A percentile compares a stretch with the other conserved stretches of the same genome.
These are phyloP conservation scores for Eleutherodactylus coqui DNA, from an alignment of 2,797 vertebrate genomes.

Conservation along the genomic window DNA sequence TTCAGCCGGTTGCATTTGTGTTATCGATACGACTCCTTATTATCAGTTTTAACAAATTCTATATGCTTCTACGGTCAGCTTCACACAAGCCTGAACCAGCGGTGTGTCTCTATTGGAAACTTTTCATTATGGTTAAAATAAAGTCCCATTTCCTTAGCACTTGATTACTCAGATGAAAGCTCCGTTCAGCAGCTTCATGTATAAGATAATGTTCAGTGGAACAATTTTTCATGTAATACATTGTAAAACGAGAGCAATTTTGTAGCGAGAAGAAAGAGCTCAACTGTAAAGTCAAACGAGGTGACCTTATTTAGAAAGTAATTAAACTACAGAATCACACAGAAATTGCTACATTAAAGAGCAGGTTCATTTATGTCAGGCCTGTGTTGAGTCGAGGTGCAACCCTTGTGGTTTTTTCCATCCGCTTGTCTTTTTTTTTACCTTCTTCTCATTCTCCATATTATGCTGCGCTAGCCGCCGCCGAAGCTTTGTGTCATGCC, in stretches of 20 bases:
- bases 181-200: conserved; percentile 5
- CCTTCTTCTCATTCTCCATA: neutral
- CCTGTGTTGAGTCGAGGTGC: neutral
- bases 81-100: neutral
- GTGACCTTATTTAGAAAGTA: conserved; percentile 60
- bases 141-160: conserved; percentile 18
- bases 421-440: neutral
- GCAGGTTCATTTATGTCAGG: conserved; percentile 34
- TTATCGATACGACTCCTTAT: neutral
- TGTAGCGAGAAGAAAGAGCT: conserved; percentile 1
- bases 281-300: conserved; percentile 31
- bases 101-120: neutral
- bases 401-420: conserved; percentile 21
- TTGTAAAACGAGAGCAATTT: conserved; percentile 49
- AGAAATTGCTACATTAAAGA: conserved; percentile 44
- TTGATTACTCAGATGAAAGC: conserved; percentile 43
- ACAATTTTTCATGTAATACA: conserved; percentile 50
- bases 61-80: neutral
- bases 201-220: conserved; percentile 24
- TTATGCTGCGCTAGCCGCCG: conserved; percentile 36
- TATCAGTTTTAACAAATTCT: neutral
- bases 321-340: conserved; percentile 38
- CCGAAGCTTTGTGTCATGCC: conserved; percentile 7
- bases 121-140: neutral
- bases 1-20: too few species aligned